Conservation (phyloP, 2,888 invertebrate genomes). For the Apodemia zela region DNA sequence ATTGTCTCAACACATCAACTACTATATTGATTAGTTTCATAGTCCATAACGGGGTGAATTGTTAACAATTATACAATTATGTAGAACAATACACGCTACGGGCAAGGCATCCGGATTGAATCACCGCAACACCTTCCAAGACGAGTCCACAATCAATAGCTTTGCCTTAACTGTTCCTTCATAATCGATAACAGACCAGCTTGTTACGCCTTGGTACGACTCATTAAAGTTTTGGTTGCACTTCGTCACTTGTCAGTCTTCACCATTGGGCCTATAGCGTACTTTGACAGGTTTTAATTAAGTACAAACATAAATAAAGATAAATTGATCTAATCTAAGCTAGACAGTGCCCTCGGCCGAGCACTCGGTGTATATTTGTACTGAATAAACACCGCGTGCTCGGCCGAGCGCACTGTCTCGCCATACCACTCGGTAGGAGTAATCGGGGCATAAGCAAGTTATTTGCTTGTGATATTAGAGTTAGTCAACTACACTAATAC, state of each 20-base stretch:
- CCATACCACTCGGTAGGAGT: too few species aligned
- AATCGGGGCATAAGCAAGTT: too few species aligned
- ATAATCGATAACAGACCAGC: slow-evolving; percentile 26
- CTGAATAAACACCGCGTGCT: too few species aligned
- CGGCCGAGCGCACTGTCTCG: too few species aligned
- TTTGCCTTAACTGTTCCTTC: slow-evolving; percentile 20
- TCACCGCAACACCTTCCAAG: slow-evolving; percentile 24
- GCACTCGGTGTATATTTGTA: too few species aligned
- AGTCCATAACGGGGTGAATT: background rate
- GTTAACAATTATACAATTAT: slow-evolving; percentile 7
- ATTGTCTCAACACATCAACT: too few species aligned
- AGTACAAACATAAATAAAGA: too few species aligned
- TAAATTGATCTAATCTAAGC: too few species aligned
- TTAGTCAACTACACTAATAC: too few species aligned
- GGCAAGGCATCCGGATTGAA: slow-evolving; percentile 28
- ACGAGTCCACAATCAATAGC: slow-evolving; percentile 28
- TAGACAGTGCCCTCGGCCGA: too few species aligned
- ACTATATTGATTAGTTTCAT: background rate
- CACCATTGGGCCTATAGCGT: background rate
- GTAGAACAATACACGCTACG: background rate
- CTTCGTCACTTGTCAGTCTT: background rate
- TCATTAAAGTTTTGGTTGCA: background rate
- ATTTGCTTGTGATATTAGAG: too few species aligned
- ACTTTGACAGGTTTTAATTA: background rate
- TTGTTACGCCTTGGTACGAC: slow-evolving; percentile 10